Evolutionary conservation across 2,113 vertebrate species (phyloP), one percentile per base, ranked within the genome.

Genomic region (Clarias batrachus): DNA sequence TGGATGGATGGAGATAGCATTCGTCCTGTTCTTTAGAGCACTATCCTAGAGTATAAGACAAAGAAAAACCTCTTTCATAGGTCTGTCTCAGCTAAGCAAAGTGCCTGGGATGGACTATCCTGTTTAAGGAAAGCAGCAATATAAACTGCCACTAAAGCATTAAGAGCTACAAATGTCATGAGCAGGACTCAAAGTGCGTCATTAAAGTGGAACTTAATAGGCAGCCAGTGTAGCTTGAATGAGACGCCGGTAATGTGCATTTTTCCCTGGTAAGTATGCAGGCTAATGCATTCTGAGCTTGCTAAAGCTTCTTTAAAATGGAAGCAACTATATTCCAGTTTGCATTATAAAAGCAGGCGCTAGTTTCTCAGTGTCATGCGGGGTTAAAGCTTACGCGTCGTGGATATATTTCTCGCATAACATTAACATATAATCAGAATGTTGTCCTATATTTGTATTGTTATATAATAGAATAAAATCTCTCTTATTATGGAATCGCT

Each of bases 401-500:
- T 41, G 17, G 9, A 48, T 48, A 73, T 12, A 71, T 30, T 71
- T 71, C 14, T 33, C 7, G 27, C 17, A 17, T 37, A 71, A 71
- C 19, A 33, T 71, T 70, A 71, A 37, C 5, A 68, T 30, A 37
- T 33, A 37, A 71, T 71, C 21, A 84, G 37, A 70, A 21, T 37
- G 66, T 70, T 71, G 16, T 74, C 68, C 30, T 71, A 0, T 41
- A 33, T 19, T 73, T 41, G 7, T 48, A 79, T 66, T 65, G 76
- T 66, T 56, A 65, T 37, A 59, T 65, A 66, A 85, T 78, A 74
- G 17, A 5, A 78, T 85, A 52, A 78, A 54, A 21, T 68, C 33
- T 6, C 19, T 57, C 48, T 57, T 65, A 33, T 78, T 25, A 54
- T 77, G 27, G 27, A 25, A 77, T 76, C 23, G 27, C 33, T 85